Evolutionary conservation across 64 coral and sea anemone species (phyloP).

Genomic region (Platygyra sinensis): DNA sequence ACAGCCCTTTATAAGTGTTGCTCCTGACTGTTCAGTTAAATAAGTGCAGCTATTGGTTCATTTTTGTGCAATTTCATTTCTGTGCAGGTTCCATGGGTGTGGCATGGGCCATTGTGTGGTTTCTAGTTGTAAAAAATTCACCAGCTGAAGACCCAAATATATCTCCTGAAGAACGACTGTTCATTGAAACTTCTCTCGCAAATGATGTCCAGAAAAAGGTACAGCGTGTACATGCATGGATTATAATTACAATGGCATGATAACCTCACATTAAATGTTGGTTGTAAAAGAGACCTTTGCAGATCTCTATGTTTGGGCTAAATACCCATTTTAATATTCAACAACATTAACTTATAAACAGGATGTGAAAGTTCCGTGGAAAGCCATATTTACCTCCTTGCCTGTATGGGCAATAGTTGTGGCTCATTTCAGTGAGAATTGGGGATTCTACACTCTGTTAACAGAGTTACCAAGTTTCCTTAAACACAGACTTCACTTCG

Average conservation of each 20-base stretch:
- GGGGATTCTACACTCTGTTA: conserved; percentile 91
- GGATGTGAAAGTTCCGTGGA: conserved; percentile 70
- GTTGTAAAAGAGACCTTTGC: too few species aligned
- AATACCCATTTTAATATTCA: too few species aligned
- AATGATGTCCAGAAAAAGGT: conserved; percentile 47
- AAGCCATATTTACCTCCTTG: conserved; percentile 76
- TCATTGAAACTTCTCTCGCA: conserved; percentile 56
- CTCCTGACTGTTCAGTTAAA: too few species aligned
- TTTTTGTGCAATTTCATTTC: too few species aligned
- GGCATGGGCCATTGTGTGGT: conserved; percentile 80
- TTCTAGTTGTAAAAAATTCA: conserved; percentile 78
- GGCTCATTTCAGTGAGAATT: conserved; percentile 94
- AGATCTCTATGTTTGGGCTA: too few species aligned
- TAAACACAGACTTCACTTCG: conserved; percentile 82
- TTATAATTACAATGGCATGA: background rate
- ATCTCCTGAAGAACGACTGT: conserved; percentile 62
- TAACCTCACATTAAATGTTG: background rate
- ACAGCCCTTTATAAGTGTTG: too few species aligned
- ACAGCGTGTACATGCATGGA: background rate
- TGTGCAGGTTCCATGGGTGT: conserved; percentile 65
- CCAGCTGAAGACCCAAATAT: conserved; percentile 82
- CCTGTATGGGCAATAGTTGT: conserved; percentile 88
- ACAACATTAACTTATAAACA: background rate
- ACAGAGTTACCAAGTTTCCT: conserved; percentile 85
- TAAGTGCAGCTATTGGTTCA: too few species aligned